These are phyloP conservation scores for Tenthredo distinguenda DNA, from an alignment of 2,888 invertebrate genomes.

Conservation along the genomic window DNA sequence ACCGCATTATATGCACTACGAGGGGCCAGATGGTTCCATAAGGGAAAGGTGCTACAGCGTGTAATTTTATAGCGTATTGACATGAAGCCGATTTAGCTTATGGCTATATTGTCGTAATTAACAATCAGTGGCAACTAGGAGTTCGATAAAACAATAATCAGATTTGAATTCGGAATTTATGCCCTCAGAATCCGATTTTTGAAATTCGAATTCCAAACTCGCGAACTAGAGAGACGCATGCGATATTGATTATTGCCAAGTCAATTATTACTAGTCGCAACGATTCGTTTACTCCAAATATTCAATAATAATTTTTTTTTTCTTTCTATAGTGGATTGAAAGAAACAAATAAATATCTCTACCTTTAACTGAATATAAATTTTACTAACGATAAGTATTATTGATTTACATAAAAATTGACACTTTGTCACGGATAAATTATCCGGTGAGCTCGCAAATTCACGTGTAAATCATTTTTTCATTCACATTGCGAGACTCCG, in stretches of 20 bases:
- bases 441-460: neutral
- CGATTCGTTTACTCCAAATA: neutral
- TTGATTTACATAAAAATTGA: neutral
- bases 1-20: conserved; percentile 8
- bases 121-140: neutral
- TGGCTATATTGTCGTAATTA: neutral
- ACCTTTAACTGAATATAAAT: neutral
- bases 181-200: neutral
- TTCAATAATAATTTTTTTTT: neutral
- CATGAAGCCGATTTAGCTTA: neutral
- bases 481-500: neutral
- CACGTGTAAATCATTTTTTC: neutral
- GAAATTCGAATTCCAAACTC: neutral
- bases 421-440: neutral
- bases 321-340: neutral
- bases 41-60: conserved; percentile 21
- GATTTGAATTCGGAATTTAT: neutral
- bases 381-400: neutral
- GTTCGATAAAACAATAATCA: neutral
- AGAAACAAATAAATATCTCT: neutral
- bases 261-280: too few species aligned
- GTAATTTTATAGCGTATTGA: conserved; percentile 16
- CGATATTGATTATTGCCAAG: too few species aligned
- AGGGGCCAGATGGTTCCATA: conserved; percentile 7
- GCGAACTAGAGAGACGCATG: too few species aligned